Evolutionary conservation across 2,113 vertebrate genomes (phyloP).

Genomic region (Gavialis gangeticus): DNA sequence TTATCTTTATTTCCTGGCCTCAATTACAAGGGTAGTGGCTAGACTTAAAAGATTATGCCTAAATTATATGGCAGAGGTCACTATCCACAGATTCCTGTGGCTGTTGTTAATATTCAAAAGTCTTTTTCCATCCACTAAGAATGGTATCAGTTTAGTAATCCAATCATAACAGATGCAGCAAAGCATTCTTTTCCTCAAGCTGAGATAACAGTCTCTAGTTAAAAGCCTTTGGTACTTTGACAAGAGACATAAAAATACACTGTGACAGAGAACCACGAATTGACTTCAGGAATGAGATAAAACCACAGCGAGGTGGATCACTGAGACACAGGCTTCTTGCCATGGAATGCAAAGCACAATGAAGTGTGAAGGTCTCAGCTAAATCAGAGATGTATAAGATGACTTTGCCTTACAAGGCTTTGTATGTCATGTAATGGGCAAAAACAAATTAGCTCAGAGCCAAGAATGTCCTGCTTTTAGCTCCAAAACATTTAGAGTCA

Average conservation of each 20-base stretch:
- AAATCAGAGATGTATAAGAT: not conserved
- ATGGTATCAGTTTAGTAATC: not conserved
- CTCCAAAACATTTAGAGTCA: not conserved
- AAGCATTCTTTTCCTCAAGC: conserved; percentile 11
- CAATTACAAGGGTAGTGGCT: not conserved
- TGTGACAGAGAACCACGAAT: conserved; percentile 4
- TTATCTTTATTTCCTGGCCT: not conserved
- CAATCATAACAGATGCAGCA: not conserved
- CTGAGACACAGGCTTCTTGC: not conserved
- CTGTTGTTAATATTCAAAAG: not conserved
- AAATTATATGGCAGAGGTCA: not conserved
- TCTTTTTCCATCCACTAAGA: conserved; percentile 9
- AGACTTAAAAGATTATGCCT: not conserved
- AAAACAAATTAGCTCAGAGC: not conserved
- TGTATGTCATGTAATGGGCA: not conserved
- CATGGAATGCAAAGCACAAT: conserved; percentile 5
- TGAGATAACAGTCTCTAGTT: not conserved
- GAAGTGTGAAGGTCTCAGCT: not conserved
- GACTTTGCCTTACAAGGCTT: not conserved
- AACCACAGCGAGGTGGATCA: not conserved
- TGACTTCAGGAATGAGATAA: conserved; percentile 3
- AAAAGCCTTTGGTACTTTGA: not conserved
- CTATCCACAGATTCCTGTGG: not conserved
- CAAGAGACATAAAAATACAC: conserved; percentile 32
- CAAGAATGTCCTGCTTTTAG: not conserved